Evolutionary conservation across 2,113 vertebrate genomes (phyloP), one percentile per base, ranked within the genome.

Genomic region (Nesoenas mayeri): DNA sequence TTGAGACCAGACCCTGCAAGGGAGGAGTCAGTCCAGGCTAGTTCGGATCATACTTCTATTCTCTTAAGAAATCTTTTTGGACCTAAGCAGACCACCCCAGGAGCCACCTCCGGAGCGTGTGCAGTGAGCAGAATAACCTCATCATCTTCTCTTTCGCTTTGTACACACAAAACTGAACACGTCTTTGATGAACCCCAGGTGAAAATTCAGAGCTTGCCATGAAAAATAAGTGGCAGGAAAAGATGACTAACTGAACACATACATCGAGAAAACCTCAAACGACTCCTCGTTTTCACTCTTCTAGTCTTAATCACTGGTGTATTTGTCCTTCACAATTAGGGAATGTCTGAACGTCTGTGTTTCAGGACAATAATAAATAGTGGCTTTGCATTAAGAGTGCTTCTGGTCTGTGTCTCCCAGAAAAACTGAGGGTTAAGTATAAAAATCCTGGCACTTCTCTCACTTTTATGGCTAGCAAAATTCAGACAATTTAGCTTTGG

Each of bases 211-310:
- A 79, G 82, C 88, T 86, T 97, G 95, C 93, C 93, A 96, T 94
- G 90, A 91, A 97, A 96, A 95, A 96, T 86, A 96, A 91, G 79
- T 58, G 57, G 79, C 95, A 94, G 95, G 96, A 96, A 96, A 92
- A 84, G 92, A 80, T 96, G 95, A 96, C 90, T 80, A 61, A 92
- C 66, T 8, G 69, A 87, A 54, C 57, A 34, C 65, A 81, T 81
- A 84, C 61, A 75, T 9, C 36, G 77, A 92, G 93, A 88, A 94
- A 96, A 96, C 88, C 95, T 95, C 95, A 67, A 71, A 21, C 13
- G 17, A 80, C 53, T 72, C 92, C 93, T 94, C 60, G 0, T 71
- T 47, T 94, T 93, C 80, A 91, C 90, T 94, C 82, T 70, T 58
- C 85, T 61, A 20, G 60, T 61, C 85, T 71, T 50, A 18, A 53